Conservation (phyloP, 2,888 invertebrate species). For the Lasioglossum pauxillum region DNA sequence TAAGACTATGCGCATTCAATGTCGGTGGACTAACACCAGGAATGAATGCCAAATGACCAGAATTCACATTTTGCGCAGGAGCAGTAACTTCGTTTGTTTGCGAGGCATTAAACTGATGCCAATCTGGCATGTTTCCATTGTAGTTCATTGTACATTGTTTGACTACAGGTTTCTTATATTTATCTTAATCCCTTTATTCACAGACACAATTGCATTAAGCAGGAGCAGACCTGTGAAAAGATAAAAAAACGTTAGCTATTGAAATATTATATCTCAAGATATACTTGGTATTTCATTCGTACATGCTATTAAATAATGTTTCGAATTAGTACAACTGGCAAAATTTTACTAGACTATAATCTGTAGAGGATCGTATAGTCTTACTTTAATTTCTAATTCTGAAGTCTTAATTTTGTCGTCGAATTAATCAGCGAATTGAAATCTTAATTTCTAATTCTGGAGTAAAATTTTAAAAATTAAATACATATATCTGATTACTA, state of each 20-base stretch:
- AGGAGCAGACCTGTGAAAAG: conserved; percentile 57
- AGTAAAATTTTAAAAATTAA: too few relatives aligned
- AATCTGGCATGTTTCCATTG: conserved; percentile 82
- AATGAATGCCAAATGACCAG: conserved; percentile 75
- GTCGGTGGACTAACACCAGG: conserved; percentile 74
- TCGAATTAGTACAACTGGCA: not conserved
- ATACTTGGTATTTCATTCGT: not conserved
- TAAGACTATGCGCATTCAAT: conserved; percentile 72
- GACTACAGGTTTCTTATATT: conserved; percentile 46
- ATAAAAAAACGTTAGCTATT: not conserved
- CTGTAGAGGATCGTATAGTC: not conserved
- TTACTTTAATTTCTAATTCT: not conserved
- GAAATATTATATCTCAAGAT: not conserved
- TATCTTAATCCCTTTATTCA: conserved; percentile 46
- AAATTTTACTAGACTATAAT: not conserved
- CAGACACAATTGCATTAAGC: conserved; percentile 42
- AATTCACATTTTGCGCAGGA: conserved; percentile 75
- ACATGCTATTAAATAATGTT: not conserved
- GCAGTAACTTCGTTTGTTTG: conserved; percentile 76
- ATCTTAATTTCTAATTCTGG: too few relatives aligned
- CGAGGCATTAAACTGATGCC: conserved; percentile 82
- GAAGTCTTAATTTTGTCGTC: too few relatives aligned
- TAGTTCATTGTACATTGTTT: conserved; percentile 84
- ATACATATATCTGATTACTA: too few relatives aligned
- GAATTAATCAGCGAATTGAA: too few relatives aligned